Base-by-base conservation (phyloP, 2,113 vertebrate genomes). In the Cephalopholis sonnerati region DNA sequence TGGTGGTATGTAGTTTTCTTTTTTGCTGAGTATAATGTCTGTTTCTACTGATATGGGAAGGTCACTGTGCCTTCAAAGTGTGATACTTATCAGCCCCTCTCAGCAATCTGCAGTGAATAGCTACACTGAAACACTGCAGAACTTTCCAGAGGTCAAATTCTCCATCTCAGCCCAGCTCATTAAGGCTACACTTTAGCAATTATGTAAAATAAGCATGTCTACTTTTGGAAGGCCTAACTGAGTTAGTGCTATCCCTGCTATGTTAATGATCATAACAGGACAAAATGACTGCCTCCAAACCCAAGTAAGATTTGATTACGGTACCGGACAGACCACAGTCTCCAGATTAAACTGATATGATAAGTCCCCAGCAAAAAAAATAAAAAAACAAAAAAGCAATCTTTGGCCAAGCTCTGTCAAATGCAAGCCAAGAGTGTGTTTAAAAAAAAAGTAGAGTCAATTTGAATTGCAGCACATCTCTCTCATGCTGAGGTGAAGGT, bases 221-320 rank as follows among this genome's bases (percentile, higher is more conserved):
- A 86, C 92, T 90, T 95, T 91, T 88, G 84, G 84, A 93, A 65
- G 46, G 55, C 44, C n/a, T 91, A 93, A 95, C 76, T 67, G 78
- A 83, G 91, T 94, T 94, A 89, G 64, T 75, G 79, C 84, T 79
- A 71, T 91, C 72, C 81, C 87, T 91, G 91, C 89, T 90, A 90
- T 87, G 92, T 93, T 95, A 95, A 95, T 93, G 92, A 91, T 91
- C 81, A 88, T 93, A 91, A 92, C 81, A 57, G 77, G 82, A 88
- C 79, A 88, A 89, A 91, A 93, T 86, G 74, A 83, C 77, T 58
- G 59, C 73, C 79, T 92, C 73, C 62, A 70, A 89, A 93, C 58
- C 85, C 77, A 82, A 75, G 81, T 83, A 83, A 77, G 75, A 95
- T 95, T 92, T 64, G 90, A 95, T 95, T 94, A 95, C 64, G 65